Conservation (phyloP, 2,113 vertebrate species). For the Tonatia bakeri region DNA sequence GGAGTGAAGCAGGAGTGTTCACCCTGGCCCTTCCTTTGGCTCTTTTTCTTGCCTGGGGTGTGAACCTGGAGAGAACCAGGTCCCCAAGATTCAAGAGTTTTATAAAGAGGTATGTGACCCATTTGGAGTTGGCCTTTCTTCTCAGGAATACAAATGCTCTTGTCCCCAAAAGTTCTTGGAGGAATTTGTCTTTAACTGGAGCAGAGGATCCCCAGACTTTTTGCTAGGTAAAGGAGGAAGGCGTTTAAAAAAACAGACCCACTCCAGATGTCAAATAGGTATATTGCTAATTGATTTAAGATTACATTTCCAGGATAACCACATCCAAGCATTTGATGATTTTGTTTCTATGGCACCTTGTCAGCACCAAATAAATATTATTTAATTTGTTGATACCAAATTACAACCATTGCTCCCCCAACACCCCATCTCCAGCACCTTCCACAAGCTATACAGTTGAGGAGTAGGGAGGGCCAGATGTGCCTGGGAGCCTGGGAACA, state of each 20-base stretch:
- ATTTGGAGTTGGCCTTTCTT: not conserved
- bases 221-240: not conserved
- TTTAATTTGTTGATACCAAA: not conserved
- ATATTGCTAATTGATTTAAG: not conserved
- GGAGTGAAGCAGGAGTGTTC: not conserved
- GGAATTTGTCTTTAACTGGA: not conserved
- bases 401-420: not conserved
- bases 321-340: not conserved
- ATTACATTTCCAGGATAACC: not conserved
- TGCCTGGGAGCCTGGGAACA: not conserved
- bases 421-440: no score
- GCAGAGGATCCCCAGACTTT: not conserved
- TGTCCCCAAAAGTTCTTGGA: not conserved
- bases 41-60: not conserved
- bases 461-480: not conserved
- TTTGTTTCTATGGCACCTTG: not conserved
- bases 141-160: not conserved
- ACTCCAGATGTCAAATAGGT: not conserved
- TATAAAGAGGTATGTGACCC: not conserved
- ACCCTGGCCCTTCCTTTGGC: not conserved
- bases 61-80: not conserved
- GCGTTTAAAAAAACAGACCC: not conserved
- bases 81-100: not conserved
- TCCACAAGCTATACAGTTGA: not conserved
- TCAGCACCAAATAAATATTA: not conserved